Evolutionary conservation across 2,797 vertebrate species (phyloP), one percentile per base, ranked within the genome.

Genomic region (Brotogeris chrysoptera): DNA sequence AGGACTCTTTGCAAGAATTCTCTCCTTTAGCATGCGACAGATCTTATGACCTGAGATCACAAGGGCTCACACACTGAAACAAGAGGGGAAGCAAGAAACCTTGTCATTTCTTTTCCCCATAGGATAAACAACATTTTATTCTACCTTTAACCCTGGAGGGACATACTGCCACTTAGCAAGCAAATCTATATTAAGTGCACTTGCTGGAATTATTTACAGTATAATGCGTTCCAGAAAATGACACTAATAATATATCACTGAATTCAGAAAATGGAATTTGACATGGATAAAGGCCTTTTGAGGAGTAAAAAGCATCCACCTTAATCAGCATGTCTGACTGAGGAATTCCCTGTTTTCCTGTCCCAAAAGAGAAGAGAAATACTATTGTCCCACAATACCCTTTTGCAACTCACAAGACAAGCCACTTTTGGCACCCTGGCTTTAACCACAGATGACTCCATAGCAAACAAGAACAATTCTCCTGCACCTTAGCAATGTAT

Each of bases 161-260:
- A 91, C 72, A 83, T 73, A 79, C 57, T 0, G 1, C 55, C 90
- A 86, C 87, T 96, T 95, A 95, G 89, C 88, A 96, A 96, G 93
- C 79, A 96, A 90, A 95, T 96, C 86, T 94, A 82, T 96, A 94
- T 93, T 92, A 97, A 97, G 96, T 97, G 95, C 94, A 97, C 74
- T 97, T 96, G 94, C 95, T 96, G 93, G 94, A 97, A 92, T 95
- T 96, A 97, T 97, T 96, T 95, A 94, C 89, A 87, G 92, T 91
- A 94, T 91, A 77, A 83, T 91, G 93, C 93, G 70, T 96, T 96
- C 93, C 94, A 94, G 93, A 96, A 96, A 97, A 93, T 94, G 96
- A 90, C 92, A 94, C 87, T 91, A 76, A 86, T 90, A 93, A 91
- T 95, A 83, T 80, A 95, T 95, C 5, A 27, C 71, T 92, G 83